Evolutionary conservation across 2,113 vertebrate species (phyloP).

Genomic region (Halcyon malimbica): DNA sequence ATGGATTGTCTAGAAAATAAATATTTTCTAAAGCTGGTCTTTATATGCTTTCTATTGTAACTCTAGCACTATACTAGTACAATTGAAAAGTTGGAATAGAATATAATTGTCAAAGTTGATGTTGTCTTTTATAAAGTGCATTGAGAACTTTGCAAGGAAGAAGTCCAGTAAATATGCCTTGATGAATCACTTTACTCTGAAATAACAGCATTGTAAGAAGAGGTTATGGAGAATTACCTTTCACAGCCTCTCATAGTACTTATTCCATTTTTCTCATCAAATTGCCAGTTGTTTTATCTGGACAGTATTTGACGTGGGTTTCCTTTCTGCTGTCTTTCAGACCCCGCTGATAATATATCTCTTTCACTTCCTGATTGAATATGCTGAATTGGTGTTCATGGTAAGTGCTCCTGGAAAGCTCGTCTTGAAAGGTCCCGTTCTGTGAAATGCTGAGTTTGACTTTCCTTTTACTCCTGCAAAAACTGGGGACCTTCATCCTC

Average conservation of each 20-base stretch:
- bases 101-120: not conserved
- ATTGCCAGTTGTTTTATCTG: not conserved
- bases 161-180: not conserved
- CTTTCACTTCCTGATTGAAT: constrained; percentile 96
- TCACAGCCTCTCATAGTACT: not conserved
- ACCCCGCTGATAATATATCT: constrained; percentile 95
- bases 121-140: not conserved
- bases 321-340: constrained; percentile 73
- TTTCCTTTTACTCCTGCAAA: not conserved
- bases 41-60: not conserved
- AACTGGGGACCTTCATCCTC: not conserved
- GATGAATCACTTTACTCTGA: not conserved
- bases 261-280: not conserved
- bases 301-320: not conserved
- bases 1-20: not conserved
- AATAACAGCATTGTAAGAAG: not conserved
- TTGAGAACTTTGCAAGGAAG: not conserved
- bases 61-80: not conserved
- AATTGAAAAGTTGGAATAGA: not conserved
- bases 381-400: constrained; percentile 95
- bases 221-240: not conserved
- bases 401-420: constrained; percentile 76
- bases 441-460: not conserved
- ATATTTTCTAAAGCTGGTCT: not conserved
- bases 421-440: not conserved